phyloP scores from a whole-genome alignment of 2,888 invertebrate species.

The Noctua janthe region DNA sequence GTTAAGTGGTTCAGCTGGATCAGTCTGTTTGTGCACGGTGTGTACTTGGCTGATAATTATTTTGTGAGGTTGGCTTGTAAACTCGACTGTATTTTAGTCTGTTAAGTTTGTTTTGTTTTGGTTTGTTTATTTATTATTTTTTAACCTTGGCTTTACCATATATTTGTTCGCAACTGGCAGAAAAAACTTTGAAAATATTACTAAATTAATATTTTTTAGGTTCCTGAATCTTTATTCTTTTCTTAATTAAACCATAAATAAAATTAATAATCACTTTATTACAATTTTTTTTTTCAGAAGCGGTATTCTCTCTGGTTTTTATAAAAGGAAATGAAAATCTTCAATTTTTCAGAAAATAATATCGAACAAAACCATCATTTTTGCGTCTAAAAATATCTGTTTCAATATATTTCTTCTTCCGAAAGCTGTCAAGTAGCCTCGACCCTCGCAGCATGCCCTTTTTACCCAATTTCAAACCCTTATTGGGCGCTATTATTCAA shows the following conservation, averaged over 20 bases:
- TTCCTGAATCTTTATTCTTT: background rate
- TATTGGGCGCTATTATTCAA: slow-evolving; percentile 61
- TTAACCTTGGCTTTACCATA: background rate
- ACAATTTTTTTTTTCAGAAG: background rate
- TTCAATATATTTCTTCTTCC: slow-evolving; percentile 49
- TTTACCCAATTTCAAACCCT: slow-evolving; percentile 59
- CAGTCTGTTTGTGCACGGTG: slow-evolving; percentile 29
- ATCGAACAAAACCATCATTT: slow-evolving; percentile 19
- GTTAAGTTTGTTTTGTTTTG: background rate
- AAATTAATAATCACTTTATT: background rate
- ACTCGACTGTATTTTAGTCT: background rate
- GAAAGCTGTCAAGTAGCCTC: slow-evolving; percentile 53
- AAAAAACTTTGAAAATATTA: background rate
- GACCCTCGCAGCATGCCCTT: slow-evolving; percentile 60
- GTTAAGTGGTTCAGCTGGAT: slow-evolving; percentile 57
- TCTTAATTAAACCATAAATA: background rate
- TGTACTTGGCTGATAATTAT: slow-evolving; percentile 43
- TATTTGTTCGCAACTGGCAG: background rate
- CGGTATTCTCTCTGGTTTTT: background rate
- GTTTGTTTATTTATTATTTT: background rate
- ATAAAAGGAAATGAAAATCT: background rate
- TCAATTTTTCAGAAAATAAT: background rate
- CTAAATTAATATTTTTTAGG: background rate
- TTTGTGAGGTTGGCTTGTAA: slow-evolving; percentile 18
- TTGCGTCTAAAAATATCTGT: slow-evolving; percentile 36